phyloP scores from a whole-genome alignment of 1,140 invertebrate species.

The Polyergus mexicanus region DNA sequence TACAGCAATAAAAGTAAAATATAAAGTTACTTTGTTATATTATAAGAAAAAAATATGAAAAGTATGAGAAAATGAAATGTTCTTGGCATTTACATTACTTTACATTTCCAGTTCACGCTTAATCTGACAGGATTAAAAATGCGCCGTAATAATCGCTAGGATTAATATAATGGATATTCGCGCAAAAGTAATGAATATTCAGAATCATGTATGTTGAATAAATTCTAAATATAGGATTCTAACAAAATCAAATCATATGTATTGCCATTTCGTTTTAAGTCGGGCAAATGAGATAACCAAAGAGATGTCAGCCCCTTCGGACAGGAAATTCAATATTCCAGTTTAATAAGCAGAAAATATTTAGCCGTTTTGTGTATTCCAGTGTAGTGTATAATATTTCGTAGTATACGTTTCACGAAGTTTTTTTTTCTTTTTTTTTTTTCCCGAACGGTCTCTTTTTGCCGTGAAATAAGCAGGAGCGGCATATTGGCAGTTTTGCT shows the following conservation, averaged over 20 bases:
- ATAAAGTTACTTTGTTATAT: background rate
- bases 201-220: background rate
- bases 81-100: background rate
- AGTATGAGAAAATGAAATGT: background rate
- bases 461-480: background rate
- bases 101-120: background rate
- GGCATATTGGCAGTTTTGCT: constrained; percentile 17
- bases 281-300: constrained; percentile 41
- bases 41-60: background rate
- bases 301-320: constrained; percentile 23
- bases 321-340: constrained; percentile 55
- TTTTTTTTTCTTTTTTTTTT: constrained; percentile 24
- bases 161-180: constrained; percentile 1
- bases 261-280: constrained; percentile 25
- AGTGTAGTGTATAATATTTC: constrained; percentile 6
- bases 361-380: constrained; percentile 17
- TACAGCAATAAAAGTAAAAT: background rate
- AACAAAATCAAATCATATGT: constrained; percentile 12
- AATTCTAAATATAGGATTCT: constrained; percentile 29
- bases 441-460: background rate
- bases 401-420: constrained; percentile 8
- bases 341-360: constrained; percentile 57
- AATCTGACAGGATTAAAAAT: constrained; percentile 1
- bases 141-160: background rate
- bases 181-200: constrained; percentile 30